Percentiles rank a stretch among this genome's conserved stretches.
phyloP scores from a whole-genome alignment of 2,888 invertebrate genomes.

The Agrotis segetum region DNA sequence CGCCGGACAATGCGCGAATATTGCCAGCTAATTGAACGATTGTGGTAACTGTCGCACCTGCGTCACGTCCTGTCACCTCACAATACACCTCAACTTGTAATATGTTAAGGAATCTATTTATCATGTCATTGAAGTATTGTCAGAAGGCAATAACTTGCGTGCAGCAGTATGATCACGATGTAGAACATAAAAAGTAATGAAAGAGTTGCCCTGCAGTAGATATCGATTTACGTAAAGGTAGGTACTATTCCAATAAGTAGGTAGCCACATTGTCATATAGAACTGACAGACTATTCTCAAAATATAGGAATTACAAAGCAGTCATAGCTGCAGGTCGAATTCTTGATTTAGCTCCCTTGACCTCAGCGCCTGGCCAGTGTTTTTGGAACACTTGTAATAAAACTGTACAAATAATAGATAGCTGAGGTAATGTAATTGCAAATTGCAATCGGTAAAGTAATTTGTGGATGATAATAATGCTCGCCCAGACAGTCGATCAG shows the following conservation, averaged over 20 bases:
- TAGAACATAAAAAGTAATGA: slow-evolving; percentile 2
- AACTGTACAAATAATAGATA: slow-evolving; percentile 35
- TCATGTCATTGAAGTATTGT: slow-evolving; percentile 38
- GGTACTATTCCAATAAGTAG: neutral
- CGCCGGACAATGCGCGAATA: slow-evolving; percentile 64
- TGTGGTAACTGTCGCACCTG: slow-evolving; percentile 62
- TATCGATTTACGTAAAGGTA: neutral
- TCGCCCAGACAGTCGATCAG: slow-evolving; percentile 16
- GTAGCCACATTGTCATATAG: neutral
- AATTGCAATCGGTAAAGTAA: slow-evolving; percentile 37
- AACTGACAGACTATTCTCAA: neutral
- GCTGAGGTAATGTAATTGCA: slow-evolving; percentile 39
- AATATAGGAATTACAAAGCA: neutral
- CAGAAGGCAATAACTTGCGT: slow-evolving; percentile 18
- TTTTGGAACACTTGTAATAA: slow-evolving; percentile 27
- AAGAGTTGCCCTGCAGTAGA: slow-evolving; percentile 1
- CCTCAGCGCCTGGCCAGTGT: slow-evolving; percentile 17
- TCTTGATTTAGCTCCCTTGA: slow-evolving; percentile 31
- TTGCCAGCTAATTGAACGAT: slow-evolving; percentile 60
- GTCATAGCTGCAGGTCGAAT: neutral
- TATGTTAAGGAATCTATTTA: slow-evolving; percentile 44
- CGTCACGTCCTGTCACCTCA: slow-evolving; percentile 54
- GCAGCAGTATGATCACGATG: slow-evolving; percentile 2
- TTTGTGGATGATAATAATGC: slow-evolving; percentile 47
- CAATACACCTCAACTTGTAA: slow-evolving; percentile 43